Conservation (phyloP, 2,888 invertebrate genomes). For the Clepsis dumicolana region DNA sequence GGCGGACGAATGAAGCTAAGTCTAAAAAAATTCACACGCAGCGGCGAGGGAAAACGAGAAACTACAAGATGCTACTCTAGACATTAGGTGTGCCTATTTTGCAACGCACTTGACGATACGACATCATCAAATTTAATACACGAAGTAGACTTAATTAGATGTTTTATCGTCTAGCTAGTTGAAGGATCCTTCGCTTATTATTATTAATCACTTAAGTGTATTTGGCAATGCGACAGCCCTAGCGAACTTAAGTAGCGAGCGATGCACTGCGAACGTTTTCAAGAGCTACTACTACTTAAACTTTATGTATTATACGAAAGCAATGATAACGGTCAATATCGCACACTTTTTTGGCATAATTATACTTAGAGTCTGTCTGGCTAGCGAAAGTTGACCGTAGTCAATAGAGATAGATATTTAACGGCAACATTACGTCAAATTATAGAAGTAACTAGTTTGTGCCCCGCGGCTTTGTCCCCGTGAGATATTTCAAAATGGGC, state of each 20-base stretch:
- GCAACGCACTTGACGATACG: conserved; percentile 53
- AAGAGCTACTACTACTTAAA: not conserved
- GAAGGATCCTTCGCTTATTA: conserved; percentile 71
- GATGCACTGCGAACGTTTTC: conserved; percentile 57
- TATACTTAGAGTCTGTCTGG: too few species aligned
- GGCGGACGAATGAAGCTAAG: conserved; percentile 94
- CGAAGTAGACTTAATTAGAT: conserved; percentile 35
- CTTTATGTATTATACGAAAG: not conserved
- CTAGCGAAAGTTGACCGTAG: too few species aligned
- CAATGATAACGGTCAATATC: not conserved
- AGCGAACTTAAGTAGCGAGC: conserved; percentile 51
- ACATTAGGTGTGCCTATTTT: conserved; percentile 73
- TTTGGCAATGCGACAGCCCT: conserved; percentile 56
- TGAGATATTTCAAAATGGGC: too few species aligned
- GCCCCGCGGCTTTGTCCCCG: too few species aligned
- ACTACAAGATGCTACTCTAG: conserved; percentile 90
- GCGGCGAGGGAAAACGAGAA: conserved; percentile 97
- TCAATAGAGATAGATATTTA: too few species aligned
- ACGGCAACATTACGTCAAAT: too few species aligned
- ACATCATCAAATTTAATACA: conserved; percentile 48
- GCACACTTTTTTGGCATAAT: not conserved
- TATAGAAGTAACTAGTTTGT: too few species aligned
- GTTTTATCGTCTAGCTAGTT: conserved; percentile 54
- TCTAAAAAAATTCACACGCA: conserved; percentile 95
- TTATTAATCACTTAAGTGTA: conserved; percentile 11